phyloP scores from a whole-genome alignment of 2,888 invertebrate species.

The Dryococelus australis region DNA sequence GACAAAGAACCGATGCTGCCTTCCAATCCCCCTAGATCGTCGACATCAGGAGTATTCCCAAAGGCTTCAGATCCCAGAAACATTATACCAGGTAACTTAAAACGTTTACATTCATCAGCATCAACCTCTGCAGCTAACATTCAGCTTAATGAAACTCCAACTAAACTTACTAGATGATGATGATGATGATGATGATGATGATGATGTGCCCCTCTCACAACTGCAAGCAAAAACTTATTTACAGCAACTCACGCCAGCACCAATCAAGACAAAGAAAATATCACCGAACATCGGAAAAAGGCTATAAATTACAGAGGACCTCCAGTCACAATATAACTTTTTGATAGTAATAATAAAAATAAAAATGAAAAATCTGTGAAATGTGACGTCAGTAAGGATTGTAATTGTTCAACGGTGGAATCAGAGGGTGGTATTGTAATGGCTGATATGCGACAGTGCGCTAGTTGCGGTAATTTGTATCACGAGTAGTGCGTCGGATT shows the following conservation, averaged over 20 bases:
- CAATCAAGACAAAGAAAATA: background rate
- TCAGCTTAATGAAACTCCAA: too few species aligned
- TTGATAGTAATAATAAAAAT: background rate
- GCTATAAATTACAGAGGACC: conserved; percentile 12
- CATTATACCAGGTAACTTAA: background rate
- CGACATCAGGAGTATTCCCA: background rate
- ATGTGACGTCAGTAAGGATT: background rate
- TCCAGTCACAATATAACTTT: background rate
- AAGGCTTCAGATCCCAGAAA: background rate
- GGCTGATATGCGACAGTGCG: conserved; percentile 12
- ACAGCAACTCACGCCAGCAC: too few species aligned
- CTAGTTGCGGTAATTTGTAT: background rate
- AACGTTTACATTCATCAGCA: too few species aligned
- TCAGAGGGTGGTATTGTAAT: background rate
- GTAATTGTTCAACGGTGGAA: background rate
- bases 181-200: too few species aligned
- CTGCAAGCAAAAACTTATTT: too few species aligned
- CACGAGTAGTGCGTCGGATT: background rate
- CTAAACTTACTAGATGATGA: too few species aligned
- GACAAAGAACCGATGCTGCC: conserved; percentile 13
- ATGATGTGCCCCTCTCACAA: too few species aligned
- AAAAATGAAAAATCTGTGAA: background rate
- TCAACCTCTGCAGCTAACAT: too few species aligned
- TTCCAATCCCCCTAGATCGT: background rate
- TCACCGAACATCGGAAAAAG: background rate